These are phyloP conservation scores for Ibycter americanus DNA, from an alignment of 2,797 vertebrate species.

Conservation along the genomic window DNA sequence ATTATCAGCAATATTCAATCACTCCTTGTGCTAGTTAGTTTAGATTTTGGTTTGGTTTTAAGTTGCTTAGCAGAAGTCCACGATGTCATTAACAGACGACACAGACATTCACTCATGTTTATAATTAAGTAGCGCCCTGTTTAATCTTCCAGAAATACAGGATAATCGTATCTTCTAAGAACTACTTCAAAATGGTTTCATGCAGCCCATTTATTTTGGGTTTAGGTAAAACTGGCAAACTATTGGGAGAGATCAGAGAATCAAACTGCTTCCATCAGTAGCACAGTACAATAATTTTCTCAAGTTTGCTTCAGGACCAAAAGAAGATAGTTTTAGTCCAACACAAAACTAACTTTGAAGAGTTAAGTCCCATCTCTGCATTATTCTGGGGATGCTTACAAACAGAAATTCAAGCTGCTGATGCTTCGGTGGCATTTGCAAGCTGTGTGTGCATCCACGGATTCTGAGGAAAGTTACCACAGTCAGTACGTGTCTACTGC, in stretches of 20 bases:
- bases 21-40: neutral
- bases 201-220: neutral
- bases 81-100: neutral
- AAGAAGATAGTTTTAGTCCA: neutral
- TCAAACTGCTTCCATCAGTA: neutral
- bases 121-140: neutral
- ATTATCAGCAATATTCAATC: neutral
- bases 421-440: neutral
- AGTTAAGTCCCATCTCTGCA: neutral
- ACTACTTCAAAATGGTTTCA: neutral
- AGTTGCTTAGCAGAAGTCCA: neutral
- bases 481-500: neutral
- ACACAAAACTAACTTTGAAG: neutral
- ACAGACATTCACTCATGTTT: neutral
- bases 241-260: neutral
- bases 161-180: neutral
- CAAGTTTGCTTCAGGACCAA: neutral
- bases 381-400: neutral
- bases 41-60: neutral
- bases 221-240: neutral
- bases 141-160: neutral
- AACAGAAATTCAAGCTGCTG: neutral
- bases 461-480: neutral
- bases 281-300: neutral
- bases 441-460: fast-evolving